Evolutionary conservation across 2,113 vertebrate species (phyloP).

Genomic region (Gallinago undulata): DNA sequence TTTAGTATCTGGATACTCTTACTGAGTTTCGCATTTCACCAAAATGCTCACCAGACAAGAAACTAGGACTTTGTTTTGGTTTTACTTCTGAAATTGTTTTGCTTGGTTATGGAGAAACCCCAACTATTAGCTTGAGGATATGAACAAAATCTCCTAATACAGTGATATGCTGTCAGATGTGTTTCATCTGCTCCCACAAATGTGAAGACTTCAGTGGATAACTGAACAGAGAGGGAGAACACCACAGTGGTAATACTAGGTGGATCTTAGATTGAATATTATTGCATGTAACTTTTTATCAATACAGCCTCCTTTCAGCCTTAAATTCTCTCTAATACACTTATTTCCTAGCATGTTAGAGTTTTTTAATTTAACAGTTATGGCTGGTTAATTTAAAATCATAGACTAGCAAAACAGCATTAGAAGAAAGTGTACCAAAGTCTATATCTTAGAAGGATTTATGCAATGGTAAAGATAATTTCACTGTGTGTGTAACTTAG

Average conservation of each 20-base stretch:
- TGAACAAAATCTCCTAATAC: not conserved
- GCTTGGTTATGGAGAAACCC: not conserved
- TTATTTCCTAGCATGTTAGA: not conserved
- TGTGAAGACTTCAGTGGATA: not conserved
- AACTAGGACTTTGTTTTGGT: not conserved
- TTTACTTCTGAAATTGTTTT: not conserved
- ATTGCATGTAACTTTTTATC: not conserved
- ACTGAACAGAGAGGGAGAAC: not conserved
- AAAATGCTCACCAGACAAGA: not conserved
- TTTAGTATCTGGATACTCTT: not conserved
- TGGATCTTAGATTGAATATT: not conserved
- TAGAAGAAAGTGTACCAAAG: not conserved
- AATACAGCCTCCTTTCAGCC: not conserved
- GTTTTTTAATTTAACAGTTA: not conserved
- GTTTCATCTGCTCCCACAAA: not conserved
- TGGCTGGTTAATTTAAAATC: not conserved
- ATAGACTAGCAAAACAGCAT: not conserved
- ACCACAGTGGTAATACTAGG: not conserved
- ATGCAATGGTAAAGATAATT: not conserved
- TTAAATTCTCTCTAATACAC: not conserved
- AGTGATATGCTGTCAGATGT: accelerated
- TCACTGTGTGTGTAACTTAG: not conserved
- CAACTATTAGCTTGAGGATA: not conserved
- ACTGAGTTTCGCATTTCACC: not conserved
- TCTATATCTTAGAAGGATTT: not conserved